Percentiles rank a stretch among this genome's conserved stretches.
Evolutionary conservation across 2,888 invertebrate genomes (phyloP).

Genomic region (Pristionchus entomophagus): DNA sequence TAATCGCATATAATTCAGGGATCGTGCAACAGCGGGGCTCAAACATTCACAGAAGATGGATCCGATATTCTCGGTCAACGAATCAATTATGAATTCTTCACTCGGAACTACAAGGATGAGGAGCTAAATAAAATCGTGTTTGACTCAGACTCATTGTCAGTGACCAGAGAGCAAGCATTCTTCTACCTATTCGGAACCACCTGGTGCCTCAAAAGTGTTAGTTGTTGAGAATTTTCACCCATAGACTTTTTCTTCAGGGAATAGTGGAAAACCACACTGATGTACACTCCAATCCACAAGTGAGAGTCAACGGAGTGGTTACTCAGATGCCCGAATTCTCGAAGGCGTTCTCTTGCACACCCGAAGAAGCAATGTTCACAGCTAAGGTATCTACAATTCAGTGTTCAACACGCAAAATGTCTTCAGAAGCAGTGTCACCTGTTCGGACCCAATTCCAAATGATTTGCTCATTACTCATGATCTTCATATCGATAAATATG

Average conservation of each 20-base stretch:
- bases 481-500: too few relatives aligned
- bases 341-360: not conserved
- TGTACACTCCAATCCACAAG: not conserved
- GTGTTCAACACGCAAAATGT: not conserved
- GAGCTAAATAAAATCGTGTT: not conserved
- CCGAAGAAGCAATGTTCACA: not conserved
- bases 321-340: conserved; percentile 1
- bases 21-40: not conserved
- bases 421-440: not conserved
- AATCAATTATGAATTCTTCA: not conserved
- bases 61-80: not conserved
- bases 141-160: not conserved
- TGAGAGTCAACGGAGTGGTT: not conserved
- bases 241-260: not conserved
- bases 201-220: not conserved
- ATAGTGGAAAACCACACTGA: not conserved
- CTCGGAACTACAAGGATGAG: not conserved
- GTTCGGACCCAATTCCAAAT: not conserved
- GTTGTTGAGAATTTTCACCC: not conserved
- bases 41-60: not conserved
- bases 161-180: not conserved
- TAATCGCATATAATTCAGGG: not conserved
- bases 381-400: not conserved
- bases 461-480: not conserved
- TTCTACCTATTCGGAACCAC: not conserved